phyloP scores from a whole-genome alignment of 2,113 vertebrate genomes.

The Thalassoma bifasciatum region DNA sequence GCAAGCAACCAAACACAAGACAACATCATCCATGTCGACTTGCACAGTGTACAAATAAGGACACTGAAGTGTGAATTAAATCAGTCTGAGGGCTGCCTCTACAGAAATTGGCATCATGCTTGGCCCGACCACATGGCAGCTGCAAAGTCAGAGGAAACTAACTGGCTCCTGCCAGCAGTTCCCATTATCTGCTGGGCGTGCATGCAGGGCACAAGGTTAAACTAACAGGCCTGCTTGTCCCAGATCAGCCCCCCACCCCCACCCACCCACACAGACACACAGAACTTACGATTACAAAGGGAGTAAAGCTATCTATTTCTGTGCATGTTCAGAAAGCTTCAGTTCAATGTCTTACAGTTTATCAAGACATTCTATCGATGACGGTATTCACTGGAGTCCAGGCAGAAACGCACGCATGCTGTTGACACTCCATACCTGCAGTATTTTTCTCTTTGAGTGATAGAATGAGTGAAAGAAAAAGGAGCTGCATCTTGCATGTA shows the following conservation, averaged over 20 bases:
- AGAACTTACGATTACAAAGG: too few relatives aligned
- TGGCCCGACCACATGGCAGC: slow-evolving; percentile 56
- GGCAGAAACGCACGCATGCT: background rate
- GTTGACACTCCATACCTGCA: slow-evolving; percentile 9
- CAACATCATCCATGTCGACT: background rate
- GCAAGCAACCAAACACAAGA: background rate
- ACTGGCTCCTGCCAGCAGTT: slow-evolving; percentile 60
- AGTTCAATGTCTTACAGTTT: slow-evolving; percentile 13
- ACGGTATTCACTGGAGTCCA: slow-evolving; percentile 3
- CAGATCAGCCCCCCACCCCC: slow-evolving; percentile 37
- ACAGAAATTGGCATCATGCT: slow-evolving; percentile 43
- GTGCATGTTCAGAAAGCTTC: slow-evolving; percentile 7
- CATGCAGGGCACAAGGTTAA: slow-evolving; percentile 66
- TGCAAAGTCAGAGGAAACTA: slow-evolving; percentile 58
- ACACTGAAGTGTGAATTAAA: slow-evolving; percentile 26
- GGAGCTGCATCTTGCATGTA: slow-evolving; percentile 46
- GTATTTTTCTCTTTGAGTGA: background rate
- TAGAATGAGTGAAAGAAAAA: background rate
- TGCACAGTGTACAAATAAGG: slow-evolving; percentile 24
- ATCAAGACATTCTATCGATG: background rate
- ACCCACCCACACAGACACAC: slow-evolving; percentile 17
- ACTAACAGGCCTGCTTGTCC: slow-evolving; percentile 50
- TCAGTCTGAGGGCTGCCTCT: slow-evolving; percentile 16
- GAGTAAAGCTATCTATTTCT: background rate
- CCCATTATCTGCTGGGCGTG: slow-evolving; percentile 66